Conservation (phyloP, 92 coral and sea anemone genomes). For the Phymanthus crucifer region DNA sequence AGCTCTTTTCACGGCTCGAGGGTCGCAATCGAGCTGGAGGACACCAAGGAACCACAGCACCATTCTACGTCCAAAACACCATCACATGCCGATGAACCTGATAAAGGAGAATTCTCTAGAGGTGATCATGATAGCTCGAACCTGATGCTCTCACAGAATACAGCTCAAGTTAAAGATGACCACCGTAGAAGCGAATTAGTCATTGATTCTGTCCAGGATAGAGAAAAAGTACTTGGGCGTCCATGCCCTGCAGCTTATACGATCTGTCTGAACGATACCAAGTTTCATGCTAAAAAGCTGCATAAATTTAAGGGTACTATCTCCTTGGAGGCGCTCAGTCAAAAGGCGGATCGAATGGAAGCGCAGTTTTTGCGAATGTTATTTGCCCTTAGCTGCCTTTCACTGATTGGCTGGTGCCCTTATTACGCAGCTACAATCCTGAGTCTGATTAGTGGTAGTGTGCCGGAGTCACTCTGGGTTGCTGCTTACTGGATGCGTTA, state of each 20-base stretch:
- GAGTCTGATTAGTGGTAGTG: neutral
- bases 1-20: neutral
- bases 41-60: neutral
- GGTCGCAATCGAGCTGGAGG: neutral
- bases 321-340: constrained; percentile 1
- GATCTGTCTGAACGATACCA: neutral
- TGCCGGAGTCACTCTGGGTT: neutral
- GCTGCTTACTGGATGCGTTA: constrained; percentile 10
- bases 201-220: neutral
- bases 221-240: neutral
- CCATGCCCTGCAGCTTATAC: neutral
- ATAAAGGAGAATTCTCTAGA: neutral
- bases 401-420: constrained; percentile 40
- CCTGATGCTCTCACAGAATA: neutral
- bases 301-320: constrained; percentile 4
- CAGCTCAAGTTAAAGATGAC: neutral
- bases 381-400: neutral
- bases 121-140: neutral
- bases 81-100: neutral
- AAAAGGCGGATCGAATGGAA: constrained; percentile 8
- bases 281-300: no score
- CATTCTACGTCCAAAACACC: neutral
- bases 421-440: neutral
- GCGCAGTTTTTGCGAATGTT: constrained; percentile 19
- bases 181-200: neutral